Evolutionary conservation across 2,888 invertebrate species (phyloP), one percentile per base, ranked within the genome.

Genomic region (Myopa tessellatipennis): DNA sequence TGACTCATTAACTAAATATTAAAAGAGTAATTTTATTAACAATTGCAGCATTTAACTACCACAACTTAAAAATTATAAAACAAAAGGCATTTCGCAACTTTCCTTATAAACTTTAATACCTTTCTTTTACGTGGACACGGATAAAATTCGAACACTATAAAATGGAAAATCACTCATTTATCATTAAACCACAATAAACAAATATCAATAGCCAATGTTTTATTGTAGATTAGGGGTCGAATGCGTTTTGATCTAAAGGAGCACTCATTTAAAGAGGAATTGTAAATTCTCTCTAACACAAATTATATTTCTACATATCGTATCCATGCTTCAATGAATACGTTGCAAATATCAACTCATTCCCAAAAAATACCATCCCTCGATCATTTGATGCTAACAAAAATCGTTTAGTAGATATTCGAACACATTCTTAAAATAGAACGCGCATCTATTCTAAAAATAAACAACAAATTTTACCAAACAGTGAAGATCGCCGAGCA

Each of bases 391-490:
- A 45, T 10, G 10, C 45, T 26, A 26, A 26, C 45, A 45, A 45
- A 40, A 45, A 45, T 45, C 45, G 45, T 26, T 26, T 26, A 45
- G 45, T 10, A 10, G 45, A 45, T 45, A 45, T 45, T 45, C 45
- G 45, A 45, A 55, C 5, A 55, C 16, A 79, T 81, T 55, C 76
- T 58, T 58, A 80, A 82, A 82, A 82, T 83, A 83, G 82, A 79
- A 77, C 81, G 63, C 78, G 76, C 79, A 79, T 75, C 79, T 76
- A 72, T 77, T 67, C 78, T 81, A 81, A 79, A 79, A 77, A 80
- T 80, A 81, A 34, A 71, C 74, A 77, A 77, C 70, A 55, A 77
- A 75, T 79, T 75, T 16, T 71, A 55, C 77, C 16, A 76, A 67
- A 75, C 52, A 72, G 52, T 55, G 38, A 55, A 74, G 50, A 73